A percentile compares a stretch with the other conserved stretches of the same genome.
Conservation (phyloP, 2,888 invertebrate genomes). For the Erebia palarica region DNA sequence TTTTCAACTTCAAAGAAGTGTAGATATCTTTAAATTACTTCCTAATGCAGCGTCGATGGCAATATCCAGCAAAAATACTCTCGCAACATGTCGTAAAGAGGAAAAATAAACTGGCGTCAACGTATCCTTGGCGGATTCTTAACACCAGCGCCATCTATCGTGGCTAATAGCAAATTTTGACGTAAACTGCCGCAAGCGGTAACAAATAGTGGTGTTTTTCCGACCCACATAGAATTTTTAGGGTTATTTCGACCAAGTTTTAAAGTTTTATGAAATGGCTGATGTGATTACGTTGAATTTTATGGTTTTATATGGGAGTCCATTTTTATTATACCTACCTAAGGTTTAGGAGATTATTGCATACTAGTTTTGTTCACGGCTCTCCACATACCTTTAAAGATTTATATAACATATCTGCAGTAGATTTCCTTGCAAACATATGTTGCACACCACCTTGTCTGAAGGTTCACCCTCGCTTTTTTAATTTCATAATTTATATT, state of each 20-base stretch:
- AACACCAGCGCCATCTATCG: conserved; percentile 73
- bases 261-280: conserved; percentile 32
- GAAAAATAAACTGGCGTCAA: conserved; percentile 45
- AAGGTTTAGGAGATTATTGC: background rate
- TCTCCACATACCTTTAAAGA: background rate
- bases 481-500: too few relatives aligned
- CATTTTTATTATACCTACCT: conserved; percentile 1
- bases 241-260: conserved; percentile 49
- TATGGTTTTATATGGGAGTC: conserved; percentile 1
- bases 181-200: conserved; percentile 57
- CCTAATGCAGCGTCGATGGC: conserved; percentile 19
- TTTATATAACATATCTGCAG: background rate
- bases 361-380: background rate
- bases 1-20: conserved; percentile 1
- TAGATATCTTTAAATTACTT: conserved; percentile 39
- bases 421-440: too few relatives aligned
- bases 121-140: conserved; percentile 52
- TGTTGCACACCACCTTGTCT: too few relatives aligned
- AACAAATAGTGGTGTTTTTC: conserved; percentile 64
- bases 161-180: conserved; percentile 67
- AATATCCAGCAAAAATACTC: conserved; percentile 56
- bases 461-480: too few relatives aligned
- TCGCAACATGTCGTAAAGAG: conserved; percentile 61
- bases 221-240: conserved; percentile 62
- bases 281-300: conserved; percentile 28